These are phyloP conservation scores for Diploptera punctata DNA, from an alignment of 2,888 invertebrate species.

Conservation along the genomic window DNA sequence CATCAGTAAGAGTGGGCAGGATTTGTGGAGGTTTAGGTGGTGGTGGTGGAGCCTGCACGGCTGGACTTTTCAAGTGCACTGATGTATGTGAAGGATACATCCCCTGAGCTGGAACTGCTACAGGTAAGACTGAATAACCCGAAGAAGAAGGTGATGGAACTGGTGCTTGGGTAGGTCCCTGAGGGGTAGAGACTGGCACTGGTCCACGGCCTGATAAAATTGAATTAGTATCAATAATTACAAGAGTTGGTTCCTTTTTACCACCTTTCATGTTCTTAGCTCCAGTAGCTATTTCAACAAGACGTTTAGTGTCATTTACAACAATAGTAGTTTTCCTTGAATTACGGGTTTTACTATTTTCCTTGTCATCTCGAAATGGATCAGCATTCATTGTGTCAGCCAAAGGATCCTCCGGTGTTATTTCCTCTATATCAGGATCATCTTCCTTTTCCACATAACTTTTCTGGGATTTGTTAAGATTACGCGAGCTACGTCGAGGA, in stretches of 20 bases:
- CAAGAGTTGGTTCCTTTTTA: slow-evolving; percentile 76
- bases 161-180: slow-evolving; percentile 7
- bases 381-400: slow-evolving; percentile 51
- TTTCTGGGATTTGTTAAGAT: slow-evolving; percentile 62
- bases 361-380: slow-evolving; percentile 32
- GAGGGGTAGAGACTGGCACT: slow-evolving; percentile 55
- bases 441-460: slow-evolving; percentile 57
- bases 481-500: slow-evolving; percentile 63
- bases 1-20: slow-evolving; percentile 84
- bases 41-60: slow-evolving; percentile 44
- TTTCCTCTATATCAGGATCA: slow-evolving; percentile 65
- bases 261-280: slow-evolving; percentile 58
- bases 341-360: slow-evolving; percentile 35
- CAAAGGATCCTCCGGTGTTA: slow-evolving; percentile 65
- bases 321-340: slow-evolving; percentile 60
- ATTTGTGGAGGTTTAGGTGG: slow-evolving; percentile 66
- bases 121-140: slow-evolving; percentile 45
- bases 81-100: slow-evolving; percentile 50
- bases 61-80: not conserved
- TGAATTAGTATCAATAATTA: slow-evolving; percentile 81
- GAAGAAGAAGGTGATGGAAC: slow-evolving; percentile 31
- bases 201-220: slow-evolving; percentile 68
- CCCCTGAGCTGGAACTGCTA: slow-evolving; percentile 61
- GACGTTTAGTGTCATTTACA: slow-evolving; percentile 73
- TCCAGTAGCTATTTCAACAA: slow-evolving; percentile 73